Evolutionary conservation across 2,113 vertebrate species (phyloP), one percentile per base, ranked within the genome.

Genomic region (Sebastes schlegelii): DNA sequence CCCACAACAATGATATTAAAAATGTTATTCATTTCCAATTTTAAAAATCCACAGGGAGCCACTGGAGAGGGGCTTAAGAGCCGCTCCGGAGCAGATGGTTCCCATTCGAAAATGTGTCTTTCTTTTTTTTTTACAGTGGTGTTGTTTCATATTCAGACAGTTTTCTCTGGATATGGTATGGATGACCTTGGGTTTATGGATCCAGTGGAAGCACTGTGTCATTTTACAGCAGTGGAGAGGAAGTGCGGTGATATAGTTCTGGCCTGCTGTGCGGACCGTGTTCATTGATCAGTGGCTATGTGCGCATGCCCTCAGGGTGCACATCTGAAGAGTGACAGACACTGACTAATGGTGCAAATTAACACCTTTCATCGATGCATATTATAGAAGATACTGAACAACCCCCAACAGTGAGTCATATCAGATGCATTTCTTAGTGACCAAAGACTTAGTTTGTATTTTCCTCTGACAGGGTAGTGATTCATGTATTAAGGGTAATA

Each of bases 131-230:
- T 17, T 17, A 51, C 26, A 48, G 9, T 6, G 8, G 43, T 58
- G 54, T 51, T 2, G 55, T 34, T 65, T 65, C 46, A 46, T 48
- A 46, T 52, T n/a, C 6, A 40, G 60, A 9, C 6, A 0, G 16
- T 79, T 23, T 57, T 19, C 42, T 79, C 1, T 49, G 66, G 51
- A 17, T 72, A 78, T 48, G 40, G 52, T 72, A 78, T 48, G 40
- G 52, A 89, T 34, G 83, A 92, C 83, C 84, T 79, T 82, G 79
- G 48, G 2, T 49, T 67, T 62, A 86, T 86, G 61, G 83, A 86
- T 72, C 42, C 42, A 34, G 7, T 57, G 67, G n/a, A 8, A n/a
- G 40, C 19, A 21, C 26, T 10, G 62, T 49, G 48, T 74, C 21
- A 63, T 58, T 81, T 83, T 45, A 72, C 55, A 73, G 68, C 45